Evolutionary conservation across 2,888 invertebrate genomes (phyloP).

Genomic region (Sisyra terminalis): DNA sequence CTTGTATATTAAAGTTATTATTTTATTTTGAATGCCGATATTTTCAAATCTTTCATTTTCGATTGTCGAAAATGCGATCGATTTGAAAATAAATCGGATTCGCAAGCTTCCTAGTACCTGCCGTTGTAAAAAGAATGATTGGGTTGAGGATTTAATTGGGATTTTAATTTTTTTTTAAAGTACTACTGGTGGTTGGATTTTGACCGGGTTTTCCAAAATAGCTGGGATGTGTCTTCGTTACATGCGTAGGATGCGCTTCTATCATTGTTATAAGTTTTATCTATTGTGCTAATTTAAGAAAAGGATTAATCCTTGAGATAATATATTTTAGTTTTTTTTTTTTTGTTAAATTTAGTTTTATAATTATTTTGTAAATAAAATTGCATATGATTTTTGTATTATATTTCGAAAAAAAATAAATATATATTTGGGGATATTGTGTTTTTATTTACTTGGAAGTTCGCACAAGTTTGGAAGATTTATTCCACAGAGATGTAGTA

Average conservation of each 20-base stretch:
- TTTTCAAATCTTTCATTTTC: background rate
- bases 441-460: too few relatives aligned
- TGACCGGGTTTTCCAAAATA: background rate
- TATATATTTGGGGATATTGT: too few relatives aligned
- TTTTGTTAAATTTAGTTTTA: background rate
- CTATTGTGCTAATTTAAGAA: background rate
- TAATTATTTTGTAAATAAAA: too few relatives aligned
- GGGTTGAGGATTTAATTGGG: background rate
- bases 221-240: too few relatives aligned
- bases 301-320: background rate
- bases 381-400: too few relatives aligned
- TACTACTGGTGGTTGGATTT: background rate
- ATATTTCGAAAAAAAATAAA: too few relatives aligned
- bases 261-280: background rate
- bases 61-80: too few relatives aligned
- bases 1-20: background rate
- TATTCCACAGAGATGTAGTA: too few relatives aligned
- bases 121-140: background rate
- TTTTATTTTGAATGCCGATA: background rate
- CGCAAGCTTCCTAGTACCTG: slow-evolving; percentile 3
- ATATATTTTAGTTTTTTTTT: background rate
- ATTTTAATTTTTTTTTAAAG: slow-evolving; percentile 1
- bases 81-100: background rate
- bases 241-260: too few relatives aligned
- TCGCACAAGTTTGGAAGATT: too few relatives aligned